Evolutionary conservation across 2,113 vertebrate species (phyloP).

Genomic region (Ailurus styani): DNA sequence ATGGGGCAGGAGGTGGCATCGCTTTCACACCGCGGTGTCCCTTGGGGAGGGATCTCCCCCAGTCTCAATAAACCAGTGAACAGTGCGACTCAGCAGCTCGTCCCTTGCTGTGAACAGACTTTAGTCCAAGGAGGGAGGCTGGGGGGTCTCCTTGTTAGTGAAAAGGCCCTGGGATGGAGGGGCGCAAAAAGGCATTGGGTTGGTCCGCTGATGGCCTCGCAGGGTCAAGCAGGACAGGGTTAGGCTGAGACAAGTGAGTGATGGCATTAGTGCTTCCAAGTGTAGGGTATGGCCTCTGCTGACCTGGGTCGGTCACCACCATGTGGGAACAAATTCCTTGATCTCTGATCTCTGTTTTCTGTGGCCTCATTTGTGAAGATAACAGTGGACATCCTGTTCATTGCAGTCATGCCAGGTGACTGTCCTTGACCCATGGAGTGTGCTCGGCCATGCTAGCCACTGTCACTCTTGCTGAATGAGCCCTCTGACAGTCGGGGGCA

Average conservation of each 20-base stretch:
- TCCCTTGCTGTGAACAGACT: background rate
- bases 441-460: background rate
- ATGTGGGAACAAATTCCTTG: too few species aligned
- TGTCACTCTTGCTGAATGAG: background rate
- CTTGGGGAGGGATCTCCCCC: background rate
- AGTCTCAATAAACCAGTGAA: slow-evolving; percentile 68
- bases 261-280: background rate
- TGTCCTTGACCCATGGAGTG: background rate
- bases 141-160: background rate
- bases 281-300: background rate
- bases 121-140: background rate
- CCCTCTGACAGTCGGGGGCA: background rate
- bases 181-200: background rate
- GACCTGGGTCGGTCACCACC: background rate
- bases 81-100: slow-evolving; percentile 16
- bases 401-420: background rate
- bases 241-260: background rate
- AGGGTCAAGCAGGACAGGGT: background rate
- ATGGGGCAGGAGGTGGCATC: background rate
- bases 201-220: background rate
- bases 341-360: background rate
- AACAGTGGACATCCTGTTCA: background rate
- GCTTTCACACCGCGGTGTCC: slow-evolving; percentile 38
- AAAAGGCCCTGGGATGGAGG: background rate
- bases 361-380: background rate